phyloP scores from a whole-genome alignment of 2,888 invertebrate species.

The Boloria euphrosyne region DNA sequence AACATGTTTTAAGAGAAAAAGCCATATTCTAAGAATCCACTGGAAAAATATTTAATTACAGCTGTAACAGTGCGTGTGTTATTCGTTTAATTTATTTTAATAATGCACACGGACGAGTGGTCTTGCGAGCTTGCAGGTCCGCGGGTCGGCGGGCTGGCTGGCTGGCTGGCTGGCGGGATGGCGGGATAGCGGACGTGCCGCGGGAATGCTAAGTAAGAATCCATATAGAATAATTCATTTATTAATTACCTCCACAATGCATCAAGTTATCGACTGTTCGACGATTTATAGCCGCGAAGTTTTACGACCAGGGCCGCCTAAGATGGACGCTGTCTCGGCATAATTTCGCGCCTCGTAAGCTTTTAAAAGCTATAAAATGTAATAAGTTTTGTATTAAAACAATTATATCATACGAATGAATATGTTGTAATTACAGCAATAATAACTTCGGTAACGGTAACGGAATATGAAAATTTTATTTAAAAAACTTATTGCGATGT shows the following conservation, averaged over 20 bases:
- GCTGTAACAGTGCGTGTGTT: slow-evolving; percentile 15
- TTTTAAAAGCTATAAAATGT: background rate
- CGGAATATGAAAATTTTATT: no score
- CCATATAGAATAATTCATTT: slow-evolving; percentile 17
- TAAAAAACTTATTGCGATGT: no score
- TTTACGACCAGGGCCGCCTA: background rate
- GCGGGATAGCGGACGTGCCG: background rate
- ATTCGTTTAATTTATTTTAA: slow-evolving; percentile 25
- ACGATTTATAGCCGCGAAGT: background rate
- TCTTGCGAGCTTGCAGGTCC: background rate
- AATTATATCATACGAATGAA: background rate
- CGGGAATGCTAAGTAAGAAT: slow-evolving; percentile 14
- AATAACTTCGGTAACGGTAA: no score
- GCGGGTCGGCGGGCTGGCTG: slow-evolving; percentile 4
- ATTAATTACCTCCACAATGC: slow-evolving; percentile 22
- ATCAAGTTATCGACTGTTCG: background rate
- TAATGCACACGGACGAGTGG: slow-evolving; percentile 24
- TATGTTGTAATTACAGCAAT: background rate
- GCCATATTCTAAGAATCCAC: slow-evolving; percentile 29
- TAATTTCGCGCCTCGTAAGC: background rate
- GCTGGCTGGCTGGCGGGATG: background rate
- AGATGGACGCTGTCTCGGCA: background rate
- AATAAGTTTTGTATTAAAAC: background rate
- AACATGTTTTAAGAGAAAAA: slow-evolving; percentile 31
- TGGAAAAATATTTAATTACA: slow-evolving; percentile 36